phyloP scores from a whole-genome alignment of 2,888 invertebrate genomes.

The Eubasilissa splendida region DNA sequence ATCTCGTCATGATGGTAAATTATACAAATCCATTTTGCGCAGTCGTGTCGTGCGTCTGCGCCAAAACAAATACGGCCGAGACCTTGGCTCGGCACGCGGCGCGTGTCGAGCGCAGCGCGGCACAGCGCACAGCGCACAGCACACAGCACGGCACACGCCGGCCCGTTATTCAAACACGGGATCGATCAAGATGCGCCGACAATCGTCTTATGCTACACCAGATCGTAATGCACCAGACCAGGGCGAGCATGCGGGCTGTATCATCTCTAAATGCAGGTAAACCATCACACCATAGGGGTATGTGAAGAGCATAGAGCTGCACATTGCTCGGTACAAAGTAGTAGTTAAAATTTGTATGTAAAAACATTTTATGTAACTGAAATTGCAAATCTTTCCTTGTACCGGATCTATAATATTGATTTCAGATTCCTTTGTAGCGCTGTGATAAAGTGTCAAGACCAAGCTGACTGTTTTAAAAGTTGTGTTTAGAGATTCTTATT shows the following conservation, averaged over 20 bases:
- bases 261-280: too few species aligned
- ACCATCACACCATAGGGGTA: too few species aligned
- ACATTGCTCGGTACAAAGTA: too few species aligned
- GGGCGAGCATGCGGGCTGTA: not conserved
- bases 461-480: too few species aligned
- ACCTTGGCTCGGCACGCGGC: slow-evolving; percentile 10
- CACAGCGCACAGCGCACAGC: not conserved
- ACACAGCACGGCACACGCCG: not conserved
- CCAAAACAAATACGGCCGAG: slow-evolving; percentile 33
- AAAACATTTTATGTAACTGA: too few species aligned
- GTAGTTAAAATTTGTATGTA: too few species aligned
- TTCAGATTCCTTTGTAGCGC: too few species aligned
- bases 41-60: slow-evolving; percentile 21
- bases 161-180: slow-evolving; percentile 28
- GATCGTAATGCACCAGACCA: not conserved
- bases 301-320: too few species aligned
- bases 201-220: not conserved
- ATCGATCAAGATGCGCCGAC: slow-evolving; percentile 15
- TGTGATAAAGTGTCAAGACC: too few species aligned
- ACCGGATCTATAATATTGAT: too few species aligned
- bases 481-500: too few species aligned
- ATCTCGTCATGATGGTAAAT: not conserved
- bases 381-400: too few species aligned
- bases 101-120: not conserved
- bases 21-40: slow-evolving; percentile 3